Base-by-base conservation (phyloP, 2,888 invertebrate species). In the Ophion ellenae region DNA sequence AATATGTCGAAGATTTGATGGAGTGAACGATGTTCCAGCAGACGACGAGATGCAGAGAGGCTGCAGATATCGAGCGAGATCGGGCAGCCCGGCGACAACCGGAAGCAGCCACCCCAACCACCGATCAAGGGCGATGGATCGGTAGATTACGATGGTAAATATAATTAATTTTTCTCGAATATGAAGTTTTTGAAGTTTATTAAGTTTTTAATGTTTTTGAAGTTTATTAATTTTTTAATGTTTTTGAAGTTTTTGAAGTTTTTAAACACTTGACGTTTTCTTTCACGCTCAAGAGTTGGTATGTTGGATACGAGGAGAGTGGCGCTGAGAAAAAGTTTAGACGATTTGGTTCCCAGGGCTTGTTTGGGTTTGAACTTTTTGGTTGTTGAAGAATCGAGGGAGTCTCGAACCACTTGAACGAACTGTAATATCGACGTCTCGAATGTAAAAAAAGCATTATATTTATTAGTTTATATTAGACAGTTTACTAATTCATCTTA, bases 61-160 rank as follows among this genome's bases (percentile, higher is more conserved):
- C 85, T 90, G 67, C 90, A 90, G 85, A 83, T 85, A 57, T 69
- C 87, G n/a, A 32, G 81, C 11, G 93, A 92, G 83, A 86, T 70
- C 59, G 75, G 64, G 53, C 87, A 75, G 66, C 73, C 82, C n/a
- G 87, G 70, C 14, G 93, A 93, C 84, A 91, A 82, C 86, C 92
- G 92, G 75, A 93, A 92, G 82, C 92, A 91, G 67, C 92, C 93
- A 45, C 92, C 91, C 76, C 95, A 94, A 88, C 92, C 92, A 81
- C 96, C 96, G 67, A 94, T 95, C 77, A 96, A 95, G 77, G 95
- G 96, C 67, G 97, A 97, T 91, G 97, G 97, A 83, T 96, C 96
- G 86, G 95, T 97, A 88, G 97, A 97, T 94, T 97, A 97, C 92
- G 97, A 97, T 94, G 97, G 97, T 97, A 91, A 28, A 7, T 17